A percentile compares a stretch with the other conserved stretches of the same genome.
Conservation (phyloP, 2,888 invertebrate genomes). For the Ectobius pallidus region DNA sequence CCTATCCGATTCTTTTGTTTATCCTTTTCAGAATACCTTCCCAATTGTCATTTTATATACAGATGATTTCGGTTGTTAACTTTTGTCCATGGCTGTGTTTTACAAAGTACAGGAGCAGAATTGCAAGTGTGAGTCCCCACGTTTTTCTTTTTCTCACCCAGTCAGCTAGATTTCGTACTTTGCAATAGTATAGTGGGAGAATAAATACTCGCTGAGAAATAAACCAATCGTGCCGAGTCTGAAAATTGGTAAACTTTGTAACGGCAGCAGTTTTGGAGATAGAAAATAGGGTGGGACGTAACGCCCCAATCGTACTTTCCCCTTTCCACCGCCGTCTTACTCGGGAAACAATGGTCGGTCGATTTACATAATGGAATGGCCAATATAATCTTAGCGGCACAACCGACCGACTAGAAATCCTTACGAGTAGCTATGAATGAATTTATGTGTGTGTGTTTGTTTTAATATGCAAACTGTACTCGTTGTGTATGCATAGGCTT, state of each 20-base stretch:
- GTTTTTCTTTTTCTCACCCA: no score
- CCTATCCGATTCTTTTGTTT: no score
- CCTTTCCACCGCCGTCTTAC: background rate
- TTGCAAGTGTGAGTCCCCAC: no score
- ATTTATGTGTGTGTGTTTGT: slow-evolving; percentile 22
- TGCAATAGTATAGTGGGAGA: no score
- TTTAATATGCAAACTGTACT: slow-evolving; percentile 24
- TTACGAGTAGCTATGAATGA: slow-evolving; percentile 14
- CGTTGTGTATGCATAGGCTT: background rate
- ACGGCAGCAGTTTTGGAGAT: background rate
- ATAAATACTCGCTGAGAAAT: background rate
- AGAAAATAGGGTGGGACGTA: background rate
- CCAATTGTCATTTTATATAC: no score
- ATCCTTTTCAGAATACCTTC: no score
- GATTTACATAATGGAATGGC: slow-evolving; percentile 31
- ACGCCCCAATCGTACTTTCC: slow-evolving; percentile 5
- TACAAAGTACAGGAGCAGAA: no score
- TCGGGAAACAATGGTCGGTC: slow-evolving; percentile 13
- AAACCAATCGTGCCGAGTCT: slow-evolving; percentile 14
- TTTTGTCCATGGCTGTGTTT: no score
- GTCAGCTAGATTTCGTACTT: no score
- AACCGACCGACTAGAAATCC: background rate
- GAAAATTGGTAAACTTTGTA: slow-evolving; percentile 28
- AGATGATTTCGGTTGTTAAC: no score
- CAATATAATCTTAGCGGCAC: slow-evolving; percentile 8